Evolutionary conservation across 2,797 vertebrate species (phyloP).

Genomic region (Microtus californicus): DNA sequence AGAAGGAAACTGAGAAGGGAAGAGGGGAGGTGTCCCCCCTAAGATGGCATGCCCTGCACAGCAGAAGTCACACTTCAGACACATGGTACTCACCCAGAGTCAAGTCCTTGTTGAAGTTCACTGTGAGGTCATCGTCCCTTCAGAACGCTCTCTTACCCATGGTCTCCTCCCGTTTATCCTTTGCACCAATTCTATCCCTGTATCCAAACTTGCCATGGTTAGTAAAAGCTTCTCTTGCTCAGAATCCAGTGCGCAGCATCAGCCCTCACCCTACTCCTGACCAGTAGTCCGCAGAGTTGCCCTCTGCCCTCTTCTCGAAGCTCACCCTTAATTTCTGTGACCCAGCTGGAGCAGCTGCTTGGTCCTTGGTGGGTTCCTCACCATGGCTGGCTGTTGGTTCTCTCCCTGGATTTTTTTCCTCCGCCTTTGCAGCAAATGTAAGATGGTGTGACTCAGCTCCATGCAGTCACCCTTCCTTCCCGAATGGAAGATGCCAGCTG

Average conservation of each 20-base stretch:
- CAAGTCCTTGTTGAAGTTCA: not conserved
- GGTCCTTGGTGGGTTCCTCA: no score
- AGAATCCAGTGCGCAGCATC: not conserved
- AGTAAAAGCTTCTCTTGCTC: not conserved
- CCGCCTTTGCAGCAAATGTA: no score
- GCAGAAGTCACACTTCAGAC: not conserved
- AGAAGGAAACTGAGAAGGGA: not conserved
- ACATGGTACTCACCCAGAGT: not conserved
- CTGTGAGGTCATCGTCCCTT: accelerated
- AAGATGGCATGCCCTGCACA: not conserved
- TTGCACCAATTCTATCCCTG: no score
- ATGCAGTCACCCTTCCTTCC: not conserved
- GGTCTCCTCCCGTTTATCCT: not conserved
- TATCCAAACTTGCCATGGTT: accelerated
- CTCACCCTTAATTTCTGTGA: not conserved
- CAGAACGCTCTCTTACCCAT: not conserved
- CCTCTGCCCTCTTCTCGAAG: not conserved
- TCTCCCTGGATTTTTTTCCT: not conserved
- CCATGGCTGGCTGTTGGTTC: accelerated
- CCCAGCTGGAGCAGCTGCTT: not conserved
- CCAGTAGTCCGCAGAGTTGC: accelerated
- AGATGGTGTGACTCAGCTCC: not conserved
- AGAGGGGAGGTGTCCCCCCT: not conserved
- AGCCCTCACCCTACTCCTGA: no score
- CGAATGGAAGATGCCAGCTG: accelerated